Evolutionary conservation across 2,888 invertebrate species (phyloP).

Genomic region (Argyresthia goedartella): DNA sequence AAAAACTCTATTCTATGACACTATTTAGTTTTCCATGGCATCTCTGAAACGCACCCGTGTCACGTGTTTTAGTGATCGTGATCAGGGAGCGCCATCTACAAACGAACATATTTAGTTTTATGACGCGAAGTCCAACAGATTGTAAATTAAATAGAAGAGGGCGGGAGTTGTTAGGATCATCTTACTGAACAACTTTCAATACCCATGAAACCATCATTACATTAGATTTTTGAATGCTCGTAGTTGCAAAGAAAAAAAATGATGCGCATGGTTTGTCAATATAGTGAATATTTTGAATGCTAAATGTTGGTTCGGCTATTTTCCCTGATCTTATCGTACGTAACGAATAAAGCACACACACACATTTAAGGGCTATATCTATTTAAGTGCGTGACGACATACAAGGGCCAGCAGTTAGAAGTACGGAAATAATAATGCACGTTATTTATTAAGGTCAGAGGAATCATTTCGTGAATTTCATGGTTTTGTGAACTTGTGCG

Average conservation of each 20-base stretch:
- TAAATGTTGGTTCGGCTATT: too few relatives aligned
- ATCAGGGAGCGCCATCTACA: neutral
- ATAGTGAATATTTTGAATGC: too few relatives aligned
- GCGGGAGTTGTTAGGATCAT: too few relatives aligned
- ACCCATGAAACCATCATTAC: too few relatives aligned
- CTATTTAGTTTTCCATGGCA: conserved; percentile 21
- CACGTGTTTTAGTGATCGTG: neutral
- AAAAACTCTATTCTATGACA: neutral
- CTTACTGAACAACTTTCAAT: too few relatives aligned
- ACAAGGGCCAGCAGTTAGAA: conserved; percentile 18
- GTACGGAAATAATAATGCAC: conserved; percentile 51
- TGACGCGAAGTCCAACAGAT: too few relatives aligned
- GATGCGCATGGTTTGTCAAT: too few relatives aligned
- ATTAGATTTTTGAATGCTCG: too few relatives aligned
- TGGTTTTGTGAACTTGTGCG: neutral
- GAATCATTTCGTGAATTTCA: neutral
- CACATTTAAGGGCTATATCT: conserved; percentile 12
- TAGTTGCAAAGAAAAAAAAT: too few relatives aligned
- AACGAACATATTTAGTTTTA: too few relatives aligned
- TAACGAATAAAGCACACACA: conserved; percentile 9
- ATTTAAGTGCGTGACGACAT: conserved; percentile 36
- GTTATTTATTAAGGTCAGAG: conserved; percentile 36
- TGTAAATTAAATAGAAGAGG: too few relatives aligned
- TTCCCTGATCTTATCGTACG: too few relatives aligned
- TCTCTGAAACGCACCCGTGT: conserved; percentile 19